Evolutionary conservation across 2,797 vertebrate species (phyloP).

Genomic region (Macropodus opercularis): DNA sequence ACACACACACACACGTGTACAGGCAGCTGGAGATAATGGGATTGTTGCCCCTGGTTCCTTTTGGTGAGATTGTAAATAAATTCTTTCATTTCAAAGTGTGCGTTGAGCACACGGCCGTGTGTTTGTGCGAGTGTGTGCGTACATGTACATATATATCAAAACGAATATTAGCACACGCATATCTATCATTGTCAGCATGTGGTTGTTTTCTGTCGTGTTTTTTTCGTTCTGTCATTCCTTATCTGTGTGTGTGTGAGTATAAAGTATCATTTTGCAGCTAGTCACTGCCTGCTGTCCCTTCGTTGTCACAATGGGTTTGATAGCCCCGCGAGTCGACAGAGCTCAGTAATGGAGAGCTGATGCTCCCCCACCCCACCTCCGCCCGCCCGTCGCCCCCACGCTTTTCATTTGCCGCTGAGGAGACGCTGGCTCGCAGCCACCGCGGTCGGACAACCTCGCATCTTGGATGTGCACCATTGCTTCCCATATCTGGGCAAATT

Average conservation of each 20-base stretch:
- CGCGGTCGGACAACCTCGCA: conserved; percentile 59
- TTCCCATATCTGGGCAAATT: conserved; percentile 68
- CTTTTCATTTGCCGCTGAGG: conserved; percentile 74
- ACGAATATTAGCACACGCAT: conserved; percentile 23
- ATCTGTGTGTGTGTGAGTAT: conserved; percentile 42
- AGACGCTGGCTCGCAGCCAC: conserved; percentile 72
- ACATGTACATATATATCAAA: conserved; percentile 31
- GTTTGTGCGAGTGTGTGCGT: neutral
- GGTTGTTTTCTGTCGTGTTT: conserved; percentile 10
- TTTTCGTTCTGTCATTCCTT: conserved; percentile 28
- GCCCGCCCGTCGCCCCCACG: conserved; percentile 31
- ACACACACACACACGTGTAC: conserved; percentile 16
- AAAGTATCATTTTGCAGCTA: no score
- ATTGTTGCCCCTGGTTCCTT: conserved; percentile 66
- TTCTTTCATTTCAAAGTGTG: conserved; percentile 41
- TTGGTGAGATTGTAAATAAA: conserved; percentile 62
- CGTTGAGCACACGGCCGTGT: conserved; percentile 7
- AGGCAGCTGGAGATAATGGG: conserved; percentile 54
- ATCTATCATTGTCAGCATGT: conserved; percentile 10
- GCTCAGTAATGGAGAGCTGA: conserved; percentile 69
- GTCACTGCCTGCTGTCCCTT: no score
- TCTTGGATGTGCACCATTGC: conserved; percentile 67
- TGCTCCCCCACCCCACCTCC: conserved; percentile 39
- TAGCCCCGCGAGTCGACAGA: conserved; percentile 60
- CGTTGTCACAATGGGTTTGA: conserved; percentile 67